Percentiles rank a stretch among this genome's conserved stretches.
phyloP scores from a whole-genome alignment of 2,113 vertebrate genomes.

The Zingel zingel region DNA sequence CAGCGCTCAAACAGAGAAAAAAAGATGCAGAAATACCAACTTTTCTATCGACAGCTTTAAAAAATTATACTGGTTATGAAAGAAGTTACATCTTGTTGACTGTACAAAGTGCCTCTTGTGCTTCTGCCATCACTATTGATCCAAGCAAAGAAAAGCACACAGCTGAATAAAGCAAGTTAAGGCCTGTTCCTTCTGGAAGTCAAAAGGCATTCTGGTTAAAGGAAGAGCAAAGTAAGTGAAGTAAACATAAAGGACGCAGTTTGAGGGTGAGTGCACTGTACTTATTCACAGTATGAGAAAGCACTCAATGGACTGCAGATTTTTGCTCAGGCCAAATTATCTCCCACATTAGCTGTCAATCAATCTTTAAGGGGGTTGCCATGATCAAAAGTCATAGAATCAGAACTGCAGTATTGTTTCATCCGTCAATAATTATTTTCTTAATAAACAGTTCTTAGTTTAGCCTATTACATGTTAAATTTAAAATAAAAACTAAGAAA shows the following conservation, averaged over 20 bases:
- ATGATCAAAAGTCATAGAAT: not conserved
- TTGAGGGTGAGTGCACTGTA: conserved; percentile 23
- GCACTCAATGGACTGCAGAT: conserved; percentile 8
- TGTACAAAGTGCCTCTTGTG: conserved; percentile 3
- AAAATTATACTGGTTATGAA: not conserved
- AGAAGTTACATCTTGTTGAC: not conserved
- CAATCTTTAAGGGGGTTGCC: not conserved
- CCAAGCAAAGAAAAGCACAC: not conserved
- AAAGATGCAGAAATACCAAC: not conserved
- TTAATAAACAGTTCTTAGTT: not conserved
- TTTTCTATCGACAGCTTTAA: not conserved
- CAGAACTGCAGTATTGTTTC: not conserved
- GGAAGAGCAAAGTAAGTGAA: conserved; percentile 30
- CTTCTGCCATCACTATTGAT: conserved; percentile 29
- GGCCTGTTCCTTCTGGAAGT: not conserved
- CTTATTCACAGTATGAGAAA: conserved; percentile 35
- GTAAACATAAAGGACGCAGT: conserved; percentile 27
- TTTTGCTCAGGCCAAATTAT: conserved; percentile 8
- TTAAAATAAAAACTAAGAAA: not conserved
- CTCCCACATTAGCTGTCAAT: conserved; percentile 13
- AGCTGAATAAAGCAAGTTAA: conserved; percentile 22
- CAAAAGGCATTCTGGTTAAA: conserved; percentile 33
- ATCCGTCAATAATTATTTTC: not conserved
- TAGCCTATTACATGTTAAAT: not conserved
- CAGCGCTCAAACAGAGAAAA: not conserved